phyloP scores from a whole-genome alignment of 2,113 vertebrate species.

The Python bivittatus region DNA sequence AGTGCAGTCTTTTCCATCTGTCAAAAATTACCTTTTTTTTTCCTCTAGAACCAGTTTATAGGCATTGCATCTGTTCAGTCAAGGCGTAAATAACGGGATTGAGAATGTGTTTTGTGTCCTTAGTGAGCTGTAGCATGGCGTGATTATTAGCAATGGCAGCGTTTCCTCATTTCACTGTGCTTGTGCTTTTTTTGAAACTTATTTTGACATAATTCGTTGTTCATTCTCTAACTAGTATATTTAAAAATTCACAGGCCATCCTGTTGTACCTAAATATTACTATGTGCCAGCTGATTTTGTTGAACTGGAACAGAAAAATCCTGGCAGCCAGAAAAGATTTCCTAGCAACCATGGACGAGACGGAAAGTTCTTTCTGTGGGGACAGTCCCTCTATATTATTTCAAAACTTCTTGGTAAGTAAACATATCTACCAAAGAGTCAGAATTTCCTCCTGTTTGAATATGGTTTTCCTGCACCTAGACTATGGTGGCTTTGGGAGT shows the following conservation, averaged over 20 bases:
- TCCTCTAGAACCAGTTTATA: background rate
- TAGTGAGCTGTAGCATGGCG: background rate
- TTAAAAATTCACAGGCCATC: slow-evolving; percentile 76
- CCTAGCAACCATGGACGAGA: slow-evolving; percentile 92
- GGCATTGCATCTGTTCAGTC: background rate
- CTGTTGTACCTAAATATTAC: slow-evolving; percentile 92
- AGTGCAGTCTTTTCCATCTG: background rate
- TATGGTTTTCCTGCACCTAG: background rate
- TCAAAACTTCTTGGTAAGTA: slow-evolving; percentile 90
- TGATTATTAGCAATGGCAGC: background rate
- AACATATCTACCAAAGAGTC: background rate
- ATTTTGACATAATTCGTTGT: background rate
- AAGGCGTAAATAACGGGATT: slow-evolving; percentile 1
- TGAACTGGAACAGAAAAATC: slow-evolving; percentile 87
- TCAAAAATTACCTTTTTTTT: background rate
- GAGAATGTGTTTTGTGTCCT: background rate
- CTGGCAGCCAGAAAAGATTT: slow-evolving; percentile 93
- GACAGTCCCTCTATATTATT: slow-evolving; percentile 92
- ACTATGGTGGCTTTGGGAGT: background rate
- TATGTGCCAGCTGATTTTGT: slow-evolving; percentile 94
- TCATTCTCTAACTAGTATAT: background rate
- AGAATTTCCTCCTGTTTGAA: rapidly evolving
- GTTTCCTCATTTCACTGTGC: background rate
- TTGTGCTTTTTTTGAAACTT: background rate
- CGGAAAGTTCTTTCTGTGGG: slow-evolving; percentile 92